Base-by-base conservation (phyloP, 1,140 invertebrate species). In the Meloidogyne exigua region DNA sequence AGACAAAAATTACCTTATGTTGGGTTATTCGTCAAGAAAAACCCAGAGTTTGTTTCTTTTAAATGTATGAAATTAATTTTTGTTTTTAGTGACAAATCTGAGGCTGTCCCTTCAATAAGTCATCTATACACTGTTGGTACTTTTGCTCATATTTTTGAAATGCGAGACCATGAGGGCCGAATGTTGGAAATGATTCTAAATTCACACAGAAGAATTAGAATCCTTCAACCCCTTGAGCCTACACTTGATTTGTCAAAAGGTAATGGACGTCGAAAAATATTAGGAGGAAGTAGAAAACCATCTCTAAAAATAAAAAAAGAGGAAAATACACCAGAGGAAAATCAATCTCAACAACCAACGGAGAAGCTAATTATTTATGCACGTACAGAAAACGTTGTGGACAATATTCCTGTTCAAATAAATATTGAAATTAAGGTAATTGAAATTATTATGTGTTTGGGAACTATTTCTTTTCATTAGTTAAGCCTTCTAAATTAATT, bases 71-170 rank as follows among this genome's bases (percentile, higher is more conserved):
- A 28, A 28, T 62, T 3, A 10, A 78, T 18, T 69, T 42, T 66
- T 80, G 1, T 26, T 76, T 87, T 70, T 74, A 86, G 84, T 65
- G 82, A 87, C 57, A 79, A 81, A 64, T 76, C 75, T 49, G 82
- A 98, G 88, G 90, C 96, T 57, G 92, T 98, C 11, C 90, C 92
- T 64, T 92, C 90, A 81, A 84, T 98, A 39, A 90, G 93, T 87
- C 95, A 99, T 75, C 90, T 99, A 28, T 94, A 98, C 88, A 88
- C 91, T 63, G 90, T 98, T 26, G 97, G 97, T 39, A 94, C 95
- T 12, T 99, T 99, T 90, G 96, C 94, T 36, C 94, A 98, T 89
- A 98, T 99, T 83, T 93, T 95, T 86, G 95, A 98, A 89, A 44
- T 76, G 4, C 49, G 63, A 23, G 63, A 71, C 39, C 39, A 71